Percentiles rank a stretch among this genome's conserved stretches.
phyloP scores from a whole-genome alignment of 2,888 invertebrate species.

The Clanis bilineata region DNA sequence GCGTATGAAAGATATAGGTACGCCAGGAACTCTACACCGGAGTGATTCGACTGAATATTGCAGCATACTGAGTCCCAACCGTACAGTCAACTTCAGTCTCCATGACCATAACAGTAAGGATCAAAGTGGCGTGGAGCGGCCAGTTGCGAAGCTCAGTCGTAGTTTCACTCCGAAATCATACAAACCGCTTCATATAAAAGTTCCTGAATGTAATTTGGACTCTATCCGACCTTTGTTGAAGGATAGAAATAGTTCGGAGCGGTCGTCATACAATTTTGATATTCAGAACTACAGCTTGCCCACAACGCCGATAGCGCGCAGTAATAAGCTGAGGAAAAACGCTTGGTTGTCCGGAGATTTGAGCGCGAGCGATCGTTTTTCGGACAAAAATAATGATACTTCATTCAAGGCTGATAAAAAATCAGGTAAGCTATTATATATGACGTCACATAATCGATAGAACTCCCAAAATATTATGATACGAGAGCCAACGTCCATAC shows the following conservation, averaged over 20 bases:
- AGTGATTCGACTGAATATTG: slow-evolving; percentile 79
- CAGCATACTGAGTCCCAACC: slow-evolving; percentile 71
- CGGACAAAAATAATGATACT: slow-evolving; percentile 31
- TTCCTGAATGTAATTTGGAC: slow-evolving; percentile 69
- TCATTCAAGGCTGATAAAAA: slow-evolving; percentile 30
- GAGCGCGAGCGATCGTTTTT: slow-evolving; percentile 35
- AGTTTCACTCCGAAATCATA: slow-evolving; percentile 77
- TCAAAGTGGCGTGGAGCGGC: slow-evolving; percentile 44
- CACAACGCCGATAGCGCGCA: slow-evolving; percentile 78
- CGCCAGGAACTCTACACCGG: slow-evolving; percentile 63
- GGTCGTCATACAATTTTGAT: slow-evolving; percentile 73
- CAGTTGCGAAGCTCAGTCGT: slow-evolving; percentile 61
- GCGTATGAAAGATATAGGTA: slow-evolving; percentile 59
- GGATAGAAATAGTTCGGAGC: slow-evolving; percentile 44
- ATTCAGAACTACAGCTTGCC: slow-evolving; percentile 76
- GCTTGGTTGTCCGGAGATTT: slow-evolving; percentile 79
- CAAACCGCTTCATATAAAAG: slow-evolving; percentile 72
- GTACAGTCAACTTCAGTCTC: slow-evolving; percentile 45
- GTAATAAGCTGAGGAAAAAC: slow-evolving; percentile 78
- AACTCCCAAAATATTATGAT: background rate
- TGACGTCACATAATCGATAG: background rate
- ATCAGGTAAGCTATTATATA: slow-evolving; percentile 31
- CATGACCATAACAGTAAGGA: slow-evolving; percentile 50
- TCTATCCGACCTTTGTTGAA: slow-evolving; percentile 62
- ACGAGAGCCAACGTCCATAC: slow-evolving; percentile 60